Conservation (phyloP, 2,888 invertebrate species). For the Falcaria lacertinaria region DNA sequence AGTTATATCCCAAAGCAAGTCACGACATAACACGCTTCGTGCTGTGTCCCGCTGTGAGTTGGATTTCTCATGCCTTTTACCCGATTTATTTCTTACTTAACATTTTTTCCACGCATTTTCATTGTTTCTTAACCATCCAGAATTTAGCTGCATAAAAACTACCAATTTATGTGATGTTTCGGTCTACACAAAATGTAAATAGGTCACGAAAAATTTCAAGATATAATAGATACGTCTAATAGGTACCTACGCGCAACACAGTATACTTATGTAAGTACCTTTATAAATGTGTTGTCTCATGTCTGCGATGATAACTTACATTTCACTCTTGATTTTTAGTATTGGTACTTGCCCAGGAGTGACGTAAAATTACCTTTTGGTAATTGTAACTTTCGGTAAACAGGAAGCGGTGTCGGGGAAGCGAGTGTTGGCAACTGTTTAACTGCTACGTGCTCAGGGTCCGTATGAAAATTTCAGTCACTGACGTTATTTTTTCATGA, state of each 20-base stretch:
- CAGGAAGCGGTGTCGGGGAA: slow-evolving; percentile 60
- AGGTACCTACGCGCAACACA: too few species aligned
- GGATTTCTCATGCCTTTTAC: slow-evolving; percentile 20
- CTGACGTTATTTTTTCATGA: slow-evolving; percentile 18
- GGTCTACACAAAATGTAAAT: too few species aligned
- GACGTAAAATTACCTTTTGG: slow-evolving; percentile 34
- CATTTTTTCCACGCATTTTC: neutral
- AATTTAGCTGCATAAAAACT: too few species aligned
- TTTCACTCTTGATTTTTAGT: slow-evolving; percentile 12
- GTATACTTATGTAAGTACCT: too few species aligned
- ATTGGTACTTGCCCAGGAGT: slow-evolving; percentile 14
- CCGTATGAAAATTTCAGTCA: too few species aligned
- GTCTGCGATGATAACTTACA: slow-evolving; percentile 4
- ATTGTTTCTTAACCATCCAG: neutral
- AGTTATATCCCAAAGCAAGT: slow-evolving; percentile 28
- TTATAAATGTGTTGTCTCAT: neutral
- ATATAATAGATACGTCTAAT: too few species aligned
- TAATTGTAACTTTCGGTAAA: slow-evolving; percentile 47
- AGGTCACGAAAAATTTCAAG: too few species aligned
- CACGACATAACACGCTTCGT: slow-evolving; percentile 46
- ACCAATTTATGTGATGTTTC: too few species aligned
- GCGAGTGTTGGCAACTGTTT: slow-evolving; percentile 67
- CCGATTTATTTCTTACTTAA: slow-evolving; percentile 14
- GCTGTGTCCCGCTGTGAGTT: slow-evolving; percentile 40
- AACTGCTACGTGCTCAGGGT: slow-evolving; percentile 52